These are phyloP conservation scores for Drosophila dives DNA, from an alignment of 2,888 invertebrate species.

Conservation along the genomic window DNA sequence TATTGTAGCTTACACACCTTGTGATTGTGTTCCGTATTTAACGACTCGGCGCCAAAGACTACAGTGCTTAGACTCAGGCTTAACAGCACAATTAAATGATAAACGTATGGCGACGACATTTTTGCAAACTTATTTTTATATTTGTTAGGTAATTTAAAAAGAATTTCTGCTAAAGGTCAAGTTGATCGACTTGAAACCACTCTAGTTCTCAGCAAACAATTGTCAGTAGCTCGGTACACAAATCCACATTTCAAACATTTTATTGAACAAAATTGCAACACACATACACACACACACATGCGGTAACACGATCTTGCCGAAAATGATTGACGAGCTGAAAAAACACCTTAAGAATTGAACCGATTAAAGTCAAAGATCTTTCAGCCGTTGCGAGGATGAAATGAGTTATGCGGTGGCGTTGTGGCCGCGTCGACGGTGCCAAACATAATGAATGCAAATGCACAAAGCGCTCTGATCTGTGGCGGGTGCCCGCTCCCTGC, in stretches of 20 bases:
- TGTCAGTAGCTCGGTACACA: constrained; percentile 68
- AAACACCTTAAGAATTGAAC: constrained; percentile 33
- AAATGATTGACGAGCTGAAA: constrained; percentile 58
- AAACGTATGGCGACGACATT: constrained; percentile 54
- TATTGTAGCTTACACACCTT: constrained; percentile 60
- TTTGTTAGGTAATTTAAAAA: constrained; percentile 25
- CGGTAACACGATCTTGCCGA: constrained; percentile 3
- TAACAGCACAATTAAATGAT: constrained; percentile 39
- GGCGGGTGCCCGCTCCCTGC: constrained; percentile 55
- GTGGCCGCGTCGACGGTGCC: constrained; percentile 75
- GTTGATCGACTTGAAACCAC: constrained; percentile 55
- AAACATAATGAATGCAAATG: constrained; percentile 80
- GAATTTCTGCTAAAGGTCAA: constrained; percentile 69
- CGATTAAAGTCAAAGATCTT: constrained; percentile 24
- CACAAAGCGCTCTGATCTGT: constrained; percentile 68
- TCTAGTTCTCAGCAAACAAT: constrained; percentile 60
- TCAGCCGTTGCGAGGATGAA: constrained; percentile 13
- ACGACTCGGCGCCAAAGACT: constrained; percentile 40
- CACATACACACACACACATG: constrained; percentile 22
- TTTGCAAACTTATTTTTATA: constrained; percentile 12
- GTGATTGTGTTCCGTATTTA: constrained; percentile 60
- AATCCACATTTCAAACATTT: constrained; percentile 71
- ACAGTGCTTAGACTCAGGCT: constrained; percentile 52
- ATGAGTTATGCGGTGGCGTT: constrained; percentile 60
- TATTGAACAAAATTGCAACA: constrained; percentile 50